Conservation (phyloP, 2,113 vertebrate species). For the Cyanistes caeruleus region DNA sequence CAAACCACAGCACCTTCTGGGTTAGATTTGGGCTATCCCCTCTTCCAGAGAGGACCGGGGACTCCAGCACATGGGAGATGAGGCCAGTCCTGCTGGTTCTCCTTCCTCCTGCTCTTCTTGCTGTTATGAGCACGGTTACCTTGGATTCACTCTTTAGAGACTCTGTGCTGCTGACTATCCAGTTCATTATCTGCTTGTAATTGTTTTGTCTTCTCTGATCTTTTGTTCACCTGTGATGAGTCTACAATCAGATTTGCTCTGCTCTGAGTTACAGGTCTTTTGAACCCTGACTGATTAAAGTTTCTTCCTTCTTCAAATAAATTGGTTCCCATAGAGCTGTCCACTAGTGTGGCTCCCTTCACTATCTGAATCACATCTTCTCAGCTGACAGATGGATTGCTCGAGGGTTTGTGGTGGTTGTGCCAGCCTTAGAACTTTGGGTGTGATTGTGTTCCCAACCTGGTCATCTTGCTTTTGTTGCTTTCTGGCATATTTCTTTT, state of each 20-base stretch:
- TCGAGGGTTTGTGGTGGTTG: neutral
- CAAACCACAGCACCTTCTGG: neutral
- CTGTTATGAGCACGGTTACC: neutral
- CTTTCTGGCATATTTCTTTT: neutral
- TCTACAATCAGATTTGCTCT: conserved; percentile 3
- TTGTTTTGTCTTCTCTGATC: conserved; percentile 55
- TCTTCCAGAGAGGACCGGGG: neutral
- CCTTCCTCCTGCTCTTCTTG: neutral
- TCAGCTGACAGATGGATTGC: conserved; percentile 14
- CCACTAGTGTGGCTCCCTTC: neutral
- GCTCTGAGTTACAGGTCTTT: conserved; percentile 37
- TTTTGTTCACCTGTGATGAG: conserved; percentile 50
- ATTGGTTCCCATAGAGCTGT: conserved; percentile 24
- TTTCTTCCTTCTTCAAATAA: conserved; percentile 8
- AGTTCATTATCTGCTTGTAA: conserved; percentile 43
- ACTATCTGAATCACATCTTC: neutral
- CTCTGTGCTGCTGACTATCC: neutral
- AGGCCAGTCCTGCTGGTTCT: neutral
- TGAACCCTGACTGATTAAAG: conserved; percentile 51
- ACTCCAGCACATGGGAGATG: neutral
- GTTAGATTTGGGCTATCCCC: neutral
- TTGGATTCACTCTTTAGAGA: neutral
- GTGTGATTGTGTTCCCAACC: neutral
- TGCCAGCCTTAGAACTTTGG: neutral
- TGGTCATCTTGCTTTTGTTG: neutral